phyloP scores from a whole-genome alignment of 1,140 invertebrate genomes.

The Drosophila rufa region DNA sequence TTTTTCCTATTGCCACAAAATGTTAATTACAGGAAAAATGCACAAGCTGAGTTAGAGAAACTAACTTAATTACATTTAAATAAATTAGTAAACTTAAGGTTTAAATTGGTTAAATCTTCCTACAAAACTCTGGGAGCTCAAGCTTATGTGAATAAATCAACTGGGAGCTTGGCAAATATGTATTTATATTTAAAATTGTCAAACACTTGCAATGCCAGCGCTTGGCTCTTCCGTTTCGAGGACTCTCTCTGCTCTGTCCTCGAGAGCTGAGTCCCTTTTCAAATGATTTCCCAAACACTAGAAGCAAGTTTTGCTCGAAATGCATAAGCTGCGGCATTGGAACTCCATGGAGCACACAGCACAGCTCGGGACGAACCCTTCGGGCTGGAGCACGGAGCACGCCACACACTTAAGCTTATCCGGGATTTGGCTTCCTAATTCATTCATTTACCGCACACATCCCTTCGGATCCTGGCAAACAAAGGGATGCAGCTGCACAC shows the following conservation, averaged over 20 bases:
- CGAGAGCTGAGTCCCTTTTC: conserved; percentile 16
- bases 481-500: conserved; percentile 29
- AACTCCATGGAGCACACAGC: background rate
- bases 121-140: no score
- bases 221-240: background rate
- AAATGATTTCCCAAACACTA: conserved; percentile 29
- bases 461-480: conserved; percentile 43
- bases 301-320: conserved; percentile 14
- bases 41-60: background rate
- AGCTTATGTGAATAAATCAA: background rate
- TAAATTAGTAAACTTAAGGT: no score
- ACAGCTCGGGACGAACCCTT: no score
- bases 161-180: background rate
- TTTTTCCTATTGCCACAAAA: background rate
- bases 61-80: background rate
- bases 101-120: no score
- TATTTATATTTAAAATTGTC: background rate
- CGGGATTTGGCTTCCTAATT: conserved; percentile 57
- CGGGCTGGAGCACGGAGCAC: conserved; percentile 10
- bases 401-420: conserved; percentile 59
- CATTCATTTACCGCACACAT: conserved; percentile 59
- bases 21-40: background rate
- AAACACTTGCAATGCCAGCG: background rate
- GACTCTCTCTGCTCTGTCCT: background rate
- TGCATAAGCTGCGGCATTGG: conserved; percentile 19